A percentile compares a stretch with the other conserved stretches of the same genome.
Conservation (phyloP, 2,797 vertebrate species). For the Gallinago solitaria region DNA sequence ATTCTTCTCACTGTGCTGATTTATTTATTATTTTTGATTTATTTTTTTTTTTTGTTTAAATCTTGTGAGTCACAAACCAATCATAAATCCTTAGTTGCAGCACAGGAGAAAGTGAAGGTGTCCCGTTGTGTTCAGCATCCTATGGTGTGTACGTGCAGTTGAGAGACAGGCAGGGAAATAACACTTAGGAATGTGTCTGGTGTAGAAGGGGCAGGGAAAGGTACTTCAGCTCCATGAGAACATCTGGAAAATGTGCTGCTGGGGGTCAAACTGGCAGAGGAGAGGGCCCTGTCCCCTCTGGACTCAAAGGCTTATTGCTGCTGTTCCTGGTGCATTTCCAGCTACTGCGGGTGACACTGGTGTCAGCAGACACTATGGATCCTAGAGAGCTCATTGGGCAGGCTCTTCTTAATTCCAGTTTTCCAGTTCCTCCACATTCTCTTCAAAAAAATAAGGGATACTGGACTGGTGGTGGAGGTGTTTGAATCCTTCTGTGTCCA, state of each 20-base stretch:
- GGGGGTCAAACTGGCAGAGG: background rate
- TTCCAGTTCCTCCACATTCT: background rate
- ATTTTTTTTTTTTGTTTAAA: background rate
- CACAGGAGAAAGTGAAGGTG: background rate
- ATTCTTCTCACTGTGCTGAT: slow-evolving; percentile 37
- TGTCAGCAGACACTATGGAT: background rate
- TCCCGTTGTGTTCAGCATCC: background rate
- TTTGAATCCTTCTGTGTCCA: background rate
- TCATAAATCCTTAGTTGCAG: background rate
- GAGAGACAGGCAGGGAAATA: background rate
- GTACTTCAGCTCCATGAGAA: background rate
- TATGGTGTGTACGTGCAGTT: background rate
- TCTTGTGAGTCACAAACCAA: background rate
- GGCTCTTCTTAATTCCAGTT: background rate
- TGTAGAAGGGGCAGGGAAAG: background rate
- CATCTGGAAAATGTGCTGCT: background rate
- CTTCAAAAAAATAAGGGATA: background rate
- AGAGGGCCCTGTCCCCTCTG: background rate
- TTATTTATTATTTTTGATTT: background rate
- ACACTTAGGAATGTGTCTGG: background rate
- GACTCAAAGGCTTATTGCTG: background rate
- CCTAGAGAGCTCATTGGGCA: fast-evolving
- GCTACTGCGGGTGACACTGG: background rate
- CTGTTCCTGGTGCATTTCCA: background rate
- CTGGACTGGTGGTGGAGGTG: fast-evolving